Conservation (phyloP, 2,888 invertebrate species). For the Colletes collaris region DNA sequence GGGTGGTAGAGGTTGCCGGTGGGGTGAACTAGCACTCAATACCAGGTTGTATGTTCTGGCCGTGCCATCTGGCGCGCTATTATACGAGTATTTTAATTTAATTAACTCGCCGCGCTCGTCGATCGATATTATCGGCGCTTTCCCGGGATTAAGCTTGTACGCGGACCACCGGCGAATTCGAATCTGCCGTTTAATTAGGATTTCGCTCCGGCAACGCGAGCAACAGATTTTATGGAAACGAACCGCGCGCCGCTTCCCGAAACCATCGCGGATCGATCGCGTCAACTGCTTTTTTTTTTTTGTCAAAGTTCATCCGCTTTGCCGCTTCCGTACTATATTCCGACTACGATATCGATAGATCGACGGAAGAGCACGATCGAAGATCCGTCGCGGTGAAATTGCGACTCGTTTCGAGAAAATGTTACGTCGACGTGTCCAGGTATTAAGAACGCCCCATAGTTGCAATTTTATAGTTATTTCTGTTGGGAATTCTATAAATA, state of each 20-base stretch:
- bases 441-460: too few species aligned
- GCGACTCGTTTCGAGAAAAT: too few species aligned
- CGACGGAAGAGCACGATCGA: too few species aligned
- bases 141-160: conserved; percentile 81
- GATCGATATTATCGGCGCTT: conserved; percentile 82
- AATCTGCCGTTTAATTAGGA: conserved; percentile 82
- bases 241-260: conserved; percentile 43
- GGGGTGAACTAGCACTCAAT: conserved; percentile 70
- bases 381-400: background rate
- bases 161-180: conserved; percentile 71
- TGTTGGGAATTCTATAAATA: too few species aligned
- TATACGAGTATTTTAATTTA: conserved; percentile 83
- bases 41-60: conserved; percentile 80
- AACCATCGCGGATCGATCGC: conserved; percentile 39
- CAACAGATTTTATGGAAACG: conserved; percentile 80
- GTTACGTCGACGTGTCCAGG: too few species aligned
- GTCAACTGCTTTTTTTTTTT: conserved; percentile 28
- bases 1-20: conserved; percentile 44
- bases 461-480: too few species aligned
- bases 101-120: conserved; percentile 80
- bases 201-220: conserved; percentile 77
- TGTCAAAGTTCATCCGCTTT: conserved; percentile 16
- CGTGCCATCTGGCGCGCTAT: conserved; percentile 81
- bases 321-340: background rate
- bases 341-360: too few species aligned